Percentiles rank a stretch among this genome's conserved stretches.
phyloP scores from a whole-genome alignment of 2,888 invertebrate genomes.

The Noctua janthe region DNA sequence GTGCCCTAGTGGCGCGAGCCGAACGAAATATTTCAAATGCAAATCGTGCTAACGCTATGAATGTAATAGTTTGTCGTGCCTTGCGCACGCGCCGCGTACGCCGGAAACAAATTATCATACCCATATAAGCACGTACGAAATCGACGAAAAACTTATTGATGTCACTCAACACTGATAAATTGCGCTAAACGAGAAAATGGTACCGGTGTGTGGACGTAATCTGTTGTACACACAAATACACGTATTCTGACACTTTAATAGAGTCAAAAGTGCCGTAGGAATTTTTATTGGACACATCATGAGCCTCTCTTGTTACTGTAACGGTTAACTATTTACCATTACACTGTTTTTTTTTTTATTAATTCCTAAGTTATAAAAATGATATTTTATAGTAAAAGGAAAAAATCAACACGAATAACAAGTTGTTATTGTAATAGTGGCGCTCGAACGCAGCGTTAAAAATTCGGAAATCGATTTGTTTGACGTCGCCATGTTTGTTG shows the following conservation, averaged over 20 bases:
- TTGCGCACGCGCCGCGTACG: conserved; percentile 88
- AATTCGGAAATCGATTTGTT: conserved; percentile 83
- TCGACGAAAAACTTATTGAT: conserved; percentile 88
- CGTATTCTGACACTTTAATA: conserved; percentile 67
- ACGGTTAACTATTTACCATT: conserved; percentile 74
- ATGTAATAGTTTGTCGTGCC: conserved; percentile 89
- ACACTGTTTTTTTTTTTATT: conserved; percentile 59
- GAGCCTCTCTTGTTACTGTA: conserved; percentile 70
- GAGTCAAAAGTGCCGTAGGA: conserved; percentile 74
- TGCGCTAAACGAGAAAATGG: conserved; percentile 86
- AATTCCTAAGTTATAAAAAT: conserved; percentile 56
- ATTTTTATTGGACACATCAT: conserved; percentile 74
- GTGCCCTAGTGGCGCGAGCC: conserved; percentile 85
- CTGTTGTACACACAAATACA: conserved; percentile 76
- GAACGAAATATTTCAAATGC: conserved; percentile 90
- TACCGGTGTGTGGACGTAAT: conserved; percentile 77
- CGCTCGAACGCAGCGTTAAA: conserved; percentile 75
- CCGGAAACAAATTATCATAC: conserved; percentile 91
- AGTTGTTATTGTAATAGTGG: conserved; percentile 68
- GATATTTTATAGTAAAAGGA: conserved; percentile 63
- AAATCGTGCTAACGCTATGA: conserved; percentile 90
- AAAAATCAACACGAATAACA: conserved; percentile 63
- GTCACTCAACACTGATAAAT: conserved; percentile 86
- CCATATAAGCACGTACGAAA: conserved; percentile 88
- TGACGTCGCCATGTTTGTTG: conserved; percentile 84